Base-by-base conservation (phyloP, 2,888 invertebrate species). In the Hydrotaea cyrtoneurina region DNA sequence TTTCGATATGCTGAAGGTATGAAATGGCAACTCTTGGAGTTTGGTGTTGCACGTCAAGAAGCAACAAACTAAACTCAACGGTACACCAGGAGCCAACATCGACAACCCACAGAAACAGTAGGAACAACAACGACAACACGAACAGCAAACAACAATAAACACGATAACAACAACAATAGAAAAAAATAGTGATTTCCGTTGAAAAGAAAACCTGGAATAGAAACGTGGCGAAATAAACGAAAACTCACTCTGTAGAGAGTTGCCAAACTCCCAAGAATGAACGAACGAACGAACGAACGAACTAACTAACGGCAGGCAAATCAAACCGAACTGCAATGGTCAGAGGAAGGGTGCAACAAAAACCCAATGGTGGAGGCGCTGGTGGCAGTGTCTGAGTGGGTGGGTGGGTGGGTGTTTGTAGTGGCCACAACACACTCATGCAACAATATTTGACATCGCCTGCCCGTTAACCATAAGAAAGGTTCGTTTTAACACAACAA, bases 61-160 rank as follows among this genome's bases (percentile, higher is more conserved):
- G 78, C 86, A 87, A 87, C 86, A 87, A 86, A 82, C 66, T 23
- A 64, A 74, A 83, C 82, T 72, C 77, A 73, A 71, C 77, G 80
- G 71, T 26, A 53, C 17, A 53, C n/a, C 55, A 39, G 39, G 55
- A 31, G 59, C 39, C 31, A 39, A 31, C 31, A 31, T 15, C 17
- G 7, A 53, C 26, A 75, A 86, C 86, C 86, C 86, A 86, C 64
- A 83, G 74, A 78, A 85, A 77, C 81, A 80, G 78, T 66, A 79
- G 26, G 36, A 71, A 39, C 19, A 19, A 53, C 57, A 69, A 1
- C 13, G 19, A 71, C 39, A 50, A 78, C 53, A 77, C 26, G 75
- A 26, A 73, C 57, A 59, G 13, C 43, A 23, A 62, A 53, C 43
- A 23, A 69, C 59, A 57, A 77, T 36, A 39, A 80, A 36, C 57